phyloP scores from a whole-genome alignment of 2,797 vertebrate genomes.

The Glyptemys insculpta region DNA sequence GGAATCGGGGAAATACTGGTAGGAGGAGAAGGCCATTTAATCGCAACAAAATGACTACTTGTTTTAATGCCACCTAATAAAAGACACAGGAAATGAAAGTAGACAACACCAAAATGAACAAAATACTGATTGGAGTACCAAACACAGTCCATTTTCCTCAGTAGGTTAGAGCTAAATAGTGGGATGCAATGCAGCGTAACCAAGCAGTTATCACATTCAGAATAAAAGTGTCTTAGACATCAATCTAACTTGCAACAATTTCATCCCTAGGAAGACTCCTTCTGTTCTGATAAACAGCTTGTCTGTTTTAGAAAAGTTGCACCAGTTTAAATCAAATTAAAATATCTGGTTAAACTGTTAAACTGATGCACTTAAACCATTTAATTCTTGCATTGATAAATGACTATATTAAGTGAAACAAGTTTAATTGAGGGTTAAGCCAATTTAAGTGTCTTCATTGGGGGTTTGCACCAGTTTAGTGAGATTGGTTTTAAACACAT shows the following conservation, averaged over 20 bases:
- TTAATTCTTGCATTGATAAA: neutral
- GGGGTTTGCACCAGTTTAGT: neutral
- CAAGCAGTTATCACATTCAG: neutral
- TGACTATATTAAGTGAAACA: neutral
- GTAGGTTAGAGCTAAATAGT: neutral
- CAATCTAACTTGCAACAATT: neutral
- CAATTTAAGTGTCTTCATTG: neutral
- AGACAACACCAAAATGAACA: neutral
- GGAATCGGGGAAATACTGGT: neutral
- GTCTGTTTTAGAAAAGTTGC: neutral
- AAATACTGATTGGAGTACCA: neutral
- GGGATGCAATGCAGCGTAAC: neutral
- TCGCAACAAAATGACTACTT: neutral
- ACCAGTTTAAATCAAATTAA: neutral
- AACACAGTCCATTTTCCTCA: neutral
- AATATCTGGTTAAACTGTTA: neutral
- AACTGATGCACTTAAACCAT: neutral
- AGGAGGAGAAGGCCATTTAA: neutral
- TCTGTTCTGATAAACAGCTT: neutral
- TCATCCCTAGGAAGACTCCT: neutral
- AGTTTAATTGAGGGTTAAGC: neutral
- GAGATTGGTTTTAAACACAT: neutral
- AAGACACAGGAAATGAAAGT: neutral
- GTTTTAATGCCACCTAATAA: neutral
- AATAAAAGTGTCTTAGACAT: neutral